These are phyloP conservation scores for Zaprionus camerounensis DNA, from an alignment of 1,140 invertebrate species.

Conservation along the genomic window DNA sequence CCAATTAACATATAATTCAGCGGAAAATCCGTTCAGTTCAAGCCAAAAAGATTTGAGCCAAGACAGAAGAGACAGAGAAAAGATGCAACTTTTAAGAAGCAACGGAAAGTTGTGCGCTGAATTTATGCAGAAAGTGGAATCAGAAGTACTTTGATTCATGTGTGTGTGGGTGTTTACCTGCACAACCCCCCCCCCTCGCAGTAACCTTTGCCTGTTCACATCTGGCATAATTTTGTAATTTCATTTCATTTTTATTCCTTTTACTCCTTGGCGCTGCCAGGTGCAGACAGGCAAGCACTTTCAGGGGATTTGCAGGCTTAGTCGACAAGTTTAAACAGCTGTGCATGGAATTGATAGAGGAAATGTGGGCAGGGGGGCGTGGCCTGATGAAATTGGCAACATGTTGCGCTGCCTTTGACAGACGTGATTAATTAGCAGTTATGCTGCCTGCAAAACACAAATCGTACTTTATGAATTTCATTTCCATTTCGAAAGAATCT, in stretches of 20 bases:
- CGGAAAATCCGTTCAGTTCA: constrained; percentile 56
- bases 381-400: constrained; percentile 36
- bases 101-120: constrained; percentile 1
- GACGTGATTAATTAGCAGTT: constrained; percentile 49
- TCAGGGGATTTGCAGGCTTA: constrained; percentile 72
- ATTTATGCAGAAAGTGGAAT: constrained; percentile 11
- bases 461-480: constrained; percentile 44
- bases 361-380: background rate
- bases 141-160: background rate
- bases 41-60: constrained; percentile 6
- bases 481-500: constrained; percentile 20
- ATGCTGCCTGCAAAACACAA: constrained; percentile 16
- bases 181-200: no score
- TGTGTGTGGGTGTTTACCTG: background rate
- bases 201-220: constrained; percentile 22
- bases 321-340: constrained; percentile 67
- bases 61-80: background rate
- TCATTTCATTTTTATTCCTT: constrained; percentile 51
- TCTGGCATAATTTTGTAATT: constrained; percentile 79
- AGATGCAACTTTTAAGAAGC: constrained; percentile 29
- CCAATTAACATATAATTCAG: constrained; percentile 75
- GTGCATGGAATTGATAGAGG: constrained; percentile 4
- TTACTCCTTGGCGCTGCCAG: constrained; percentile 46
- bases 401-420: constrained; percentile 47
- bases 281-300: constrained; percentile 68